These are phyloP conservation scores for Aporophyla nigra DNA, from an alignment of 2,888 invertebrate genomes.

Conservation along the genomic window DNA sequence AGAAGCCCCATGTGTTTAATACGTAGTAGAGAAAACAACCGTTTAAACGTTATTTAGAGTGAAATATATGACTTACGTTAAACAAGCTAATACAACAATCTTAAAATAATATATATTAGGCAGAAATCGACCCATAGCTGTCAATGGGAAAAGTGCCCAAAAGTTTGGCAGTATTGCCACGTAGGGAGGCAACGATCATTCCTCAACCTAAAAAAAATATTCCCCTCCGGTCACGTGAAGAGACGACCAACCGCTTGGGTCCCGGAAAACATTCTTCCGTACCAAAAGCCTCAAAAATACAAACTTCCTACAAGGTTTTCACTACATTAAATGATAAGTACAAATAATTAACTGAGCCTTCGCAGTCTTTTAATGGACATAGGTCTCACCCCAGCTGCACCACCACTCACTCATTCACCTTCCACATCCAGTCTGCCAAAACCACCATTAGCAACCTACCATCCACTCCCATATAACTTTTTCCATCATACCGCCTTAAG, in stretches of 20 bases:
- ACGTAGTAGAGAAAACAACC: background rate
- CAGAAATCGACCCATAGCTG: no score
- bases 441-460: no score
- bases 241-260: background rate
- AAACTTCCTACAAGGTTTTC: background rate
- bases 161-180: background rate
- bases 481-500: background rate
- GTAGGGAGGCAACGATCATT: background rate
- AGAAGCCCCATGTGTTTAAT: no score
- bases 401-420: background rate
- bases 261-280: background rate
- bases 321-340: background rate
- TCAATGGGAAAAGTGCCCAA: background rate
- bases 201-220: background rate
- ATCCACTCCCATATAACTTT: background rate
- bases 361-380: background rate
- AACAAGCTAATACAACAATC: background rate
- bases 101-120: no score
- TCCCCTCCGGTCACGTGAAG: background rate
- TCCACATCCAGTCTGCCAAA: background rate
- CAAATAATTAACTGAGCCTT: background rate
- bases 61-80: background rate
- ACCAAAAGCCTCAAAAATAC: background rate
- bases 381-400: background rate
- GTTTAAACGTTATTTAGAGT: background rate